These are phyloP conservation scores for Halocynthia roretzi DNA, from an alignment of 23 tunicate genomes.

Conservation along the genomic window DNA sequence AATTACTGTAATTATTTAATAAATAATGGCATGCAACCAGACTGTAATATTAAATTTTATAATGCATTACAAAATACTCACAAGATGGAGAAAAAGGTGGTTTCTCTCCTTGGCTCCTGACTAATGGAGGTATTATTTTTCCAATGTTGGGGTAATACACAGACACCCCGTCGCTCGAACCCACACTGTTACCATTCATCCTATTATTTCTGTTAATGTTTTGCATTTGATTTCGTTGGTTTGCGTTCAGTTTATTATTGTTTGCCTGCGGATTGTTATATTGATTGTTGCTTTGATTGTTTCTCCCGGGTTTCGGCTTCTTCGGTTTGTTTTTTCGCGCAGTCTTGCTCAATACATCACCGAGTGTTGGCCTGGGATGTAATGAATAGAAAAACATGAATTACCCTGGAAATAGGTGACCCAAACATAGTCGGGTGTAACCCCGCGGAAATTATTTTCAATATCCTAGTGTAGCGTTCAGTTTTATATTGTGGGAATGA, in stretches of 20 bases:
- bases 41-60: too few relatives aligned
- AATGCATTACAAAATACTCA: constrained; percentile 10
- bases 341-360: not conserved
- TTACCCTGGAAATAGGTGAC: too few relatives aligned
- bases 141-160: constrained; percentile 9
- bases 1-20: too few relatives aligned
- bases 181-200: too few relatives aligned
- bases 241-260: not conserved
- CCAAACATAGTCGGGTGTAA: too few relatives aligned
- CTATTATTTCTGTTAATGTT: too few relatives aligned
- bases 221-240: not conserved
- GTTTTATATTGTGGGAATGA: too few relatives aligned
- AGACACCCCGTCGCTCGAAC: too few relatives aligned
- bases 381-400: too few relatives aligned
- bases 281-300: not conserved
- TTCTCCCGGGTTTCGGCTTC: not conserved
- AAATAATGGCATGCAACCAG: too few relatives aligned
- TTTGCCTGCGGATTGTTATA: not conserved
- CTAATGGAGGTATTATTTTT: constrained; percentile 22
- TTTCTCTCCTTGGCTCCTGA: constrained; percentile 25
- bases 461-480: too few relatives aligned
- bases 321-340: not conserved
- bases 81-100: constrained; percentile 44
- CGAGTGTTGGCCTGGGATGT: constrained; percentile 16
- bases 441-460: too few relatives aligned